Evolutionary conservation across 2,888 invertebrate species (phyloP), one percentile per base, ranked within the genome.

Genomic region (Trissoscelio sp.): DNA sequence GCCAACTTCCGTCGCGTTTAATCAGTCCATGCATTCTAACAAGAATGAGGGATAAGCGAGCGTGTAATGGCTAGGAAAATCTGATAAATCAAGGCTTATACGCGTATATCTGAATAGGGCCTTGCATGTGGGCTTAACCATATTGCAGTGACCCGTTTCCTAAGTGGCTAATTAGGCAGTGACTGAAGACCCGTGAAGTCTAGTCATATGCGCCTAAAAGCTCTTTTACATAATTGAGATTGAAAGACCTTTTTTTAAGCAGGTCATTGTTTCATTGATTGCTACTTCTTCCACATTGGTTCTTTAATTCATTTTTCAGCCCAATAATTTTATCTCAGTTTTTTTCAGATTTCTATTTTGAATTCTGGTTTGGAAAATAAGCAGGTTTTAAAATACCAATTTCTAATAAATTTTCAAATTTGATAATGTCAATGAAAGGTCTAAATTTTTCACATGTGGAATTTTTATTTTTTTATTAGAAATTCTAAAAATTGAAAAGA

Each of bases 1-100:
- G n/a, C 42, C 70, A 55, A 80, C 80, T 80, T 80, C 80, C 80
- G 80, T 74, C 75, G 80, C 64, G 14, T 74, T 69, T 75, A 80
- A 80, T 80, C 80, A 64, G 75, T 20, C 20, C 37, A 16, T 24
- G 16, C n/a, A 75, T 66, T 66, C 60, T 67, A 77, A 81, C 73
- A 55, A 73, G 77, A 67, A 64, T 62, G 77, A 66, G 55, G 37
- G 58, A 75, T 57, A 72, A 70, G 48, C 16, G 31, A 53, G 66
- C 69, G 55, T 53, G 53, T 60, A 74, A 64, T 69, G 51, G 44
- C 14, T 12, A 62, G 69, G 72, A 75, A 81, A 80, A 77, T 60
- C 53, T 75, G 66, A 75, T 75, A 53, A 69, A 74, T 74, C 55
- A 44, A 34, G 22, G 51, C 53, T 62, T 2, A 16, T 22, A 24